Evolutionary conservation across 2,113 vertebrate genomes (phyloP).

Genomic region (Carassius gibelio): DNA sequence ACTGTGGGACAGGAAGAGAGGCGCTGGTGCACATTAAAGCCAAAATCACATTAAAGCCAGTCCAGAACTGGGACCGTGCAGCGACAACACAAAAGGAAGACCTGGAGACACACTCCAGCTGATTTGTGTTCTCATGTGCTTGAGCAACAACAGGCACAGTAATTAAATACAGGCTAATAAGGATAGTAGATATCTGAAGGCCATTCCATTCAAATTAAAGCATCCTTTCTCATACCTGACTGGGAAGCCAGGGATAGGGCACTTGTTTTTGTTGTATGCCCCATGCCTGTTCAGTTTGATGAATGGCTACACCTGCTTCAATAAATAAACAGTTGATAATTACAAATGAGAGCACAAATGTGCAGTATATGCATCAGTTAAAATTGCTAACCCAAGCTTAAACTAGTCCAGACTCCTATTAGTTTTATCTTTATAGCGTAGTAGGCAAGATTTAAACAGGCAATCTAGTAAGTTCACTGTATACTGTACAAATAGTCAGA

Average conservation of each 20-base stretch:
- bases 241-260: background rate
- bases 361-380: background rate
- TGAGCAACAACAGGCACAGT: background rate
- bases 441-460: background rate
- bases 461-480: background rate
- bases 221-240: background rate
- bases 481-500: background rate
- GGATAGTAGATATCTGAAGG: conserved; percentile 25
- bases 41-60: background rate
- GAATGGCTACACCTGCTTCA: conserved; percentile 26
- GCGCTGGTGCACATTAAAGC: background rate
- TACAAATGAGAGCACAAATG: background rate
- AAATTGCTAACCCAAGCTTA: background rate
- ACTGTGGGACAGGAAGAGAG: conserved; percentile 40
- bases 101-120: background rate
- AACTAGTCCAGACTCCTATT: background rate
- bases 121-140: background rate
- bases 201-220: background rate
- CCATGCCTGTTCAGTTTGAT: background rate
- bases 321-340: background rate
- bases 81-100: conserved; percentile 16
- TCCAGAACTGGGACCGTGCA: background rate
- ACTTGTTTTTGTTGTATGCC: background rate
- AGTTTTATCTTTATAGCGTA: background rate
- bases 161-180: conserved; percentile 13